Conservation (phyloP, 2,797 vertebrate species). For the Crax fasciolata region DNA sequence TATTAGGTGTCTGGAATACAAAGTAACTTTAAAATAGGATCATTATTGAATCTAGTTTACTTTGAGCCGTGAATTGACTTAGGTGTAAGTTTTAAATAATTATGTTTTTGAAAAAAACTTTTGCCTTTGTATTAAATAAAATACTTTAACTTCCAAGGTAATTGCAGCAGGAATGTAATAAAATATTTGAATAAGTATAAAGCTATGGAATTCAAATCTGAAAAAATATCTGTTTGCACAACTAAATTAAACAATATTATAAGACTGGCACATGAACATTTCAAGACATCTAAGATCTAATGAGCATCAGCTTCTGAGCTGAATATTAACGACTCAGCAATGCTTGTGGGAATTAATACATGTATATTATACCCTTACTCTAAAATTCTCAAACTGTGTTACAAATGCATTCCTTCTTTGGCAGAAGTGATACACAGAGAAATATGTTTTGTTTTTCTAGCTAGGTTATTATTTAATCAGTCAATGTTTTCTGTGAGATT, state of each 20-base stretch:
- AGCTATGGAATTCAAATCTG: slow-evolving; percentile 23
- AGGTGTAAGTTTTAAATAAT: neutral
- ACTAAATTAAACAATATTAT: neutral
- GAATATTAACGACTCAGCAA: slow-evolving; percentile 52
- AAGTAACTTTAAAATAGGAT: slow-evolving; percentile 70
- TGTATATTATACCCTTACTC: neutral
- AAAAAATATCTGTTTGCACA: neutral
- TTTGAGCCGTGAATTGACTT: slow-evolving; percentile 70
- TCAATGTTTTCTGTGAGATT: neutral
- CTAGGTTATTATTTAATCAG: neutral
- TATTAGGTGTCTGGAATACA: slow-evolving; percentile 54
- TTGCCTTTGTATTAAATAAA: slow-evolving; percentile 18
- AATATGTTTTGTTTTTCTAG: fast-evolving
- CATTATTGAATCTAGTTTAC: slow-evolving; percentile 69
- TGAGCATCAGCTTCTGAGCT: neutral
- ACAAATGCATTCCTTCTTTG: slow-evolving; percentile 9
- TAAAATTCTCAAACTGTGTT: slow-evolving; percentile 26
- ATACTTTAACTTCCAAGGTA: slow-evolving; percentile 27
- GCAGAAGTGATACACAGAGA: neutral
- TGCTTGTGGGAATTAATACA: slow-evolving; percentile 46
- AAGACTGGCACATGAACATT: slow-evolving; percentile 24
- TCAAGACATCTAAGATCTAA: slow-evolving; percentile 62
- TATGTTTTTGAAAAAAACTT: neutral
- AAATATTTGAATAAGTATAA: slow-evolving; percentile 41
- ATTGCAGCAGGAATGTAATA: slow-evolving; percentile 24